Conservation (phyloP, 2,113 vertebrate species). For the Macaca mulatta region DNA sequence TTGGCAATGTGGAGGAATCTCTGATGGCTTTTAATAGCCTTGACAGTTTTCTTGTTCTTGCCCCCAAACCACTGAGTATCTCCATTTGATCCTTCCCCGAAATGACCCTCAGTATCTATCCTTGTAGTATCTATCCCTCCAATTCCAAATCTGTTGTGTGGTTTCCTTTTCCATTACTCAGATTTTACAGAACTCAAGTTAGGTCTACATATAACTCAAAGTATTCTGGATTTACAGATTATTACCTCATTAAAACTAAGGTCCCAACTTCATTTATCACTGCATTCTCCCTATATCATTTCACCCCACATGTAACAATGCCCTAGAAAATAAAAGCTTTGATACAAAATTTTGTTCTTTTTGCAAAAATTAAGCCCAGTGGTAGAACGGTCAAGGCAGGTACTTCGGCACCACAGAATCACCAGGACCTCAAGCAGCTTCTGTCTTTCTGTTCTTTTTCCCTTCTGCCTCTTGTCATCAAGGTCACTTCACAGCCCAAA, state of each 20-base stretch:
- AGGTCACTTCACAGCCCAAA: background rate
- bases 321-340: background rate
- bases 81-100: background rate
- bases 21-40: slow-evolving; percentile 53
- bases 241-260: background rate
- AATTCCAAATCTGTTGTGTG: background rate
- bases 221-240: background rate
- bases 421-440: background rate
- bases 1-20: slow-evolving; percentile 59
- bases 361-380: background rate
- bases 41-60: slow-evolving; percentile 6
- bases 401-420: background rate
- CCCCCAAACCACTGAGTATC: background rate
- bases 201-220: background rate
- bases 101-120: background rate
- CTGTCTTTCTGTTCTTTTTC: background rate
- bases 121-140: background rate
- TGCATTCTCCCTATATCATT: background rate
- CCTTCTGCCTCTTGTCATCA: background rate
- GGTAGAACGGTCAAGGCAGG: background rate
- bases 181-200: background rate
- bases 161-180: background rate
- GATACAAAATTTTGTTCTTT: background rate
- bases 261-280: background rate
- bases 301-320: background rate